Base-by-base conservation (phyloP, 2,113 vertebrate genomes). In the Psephotus haematonotus region DNA sequence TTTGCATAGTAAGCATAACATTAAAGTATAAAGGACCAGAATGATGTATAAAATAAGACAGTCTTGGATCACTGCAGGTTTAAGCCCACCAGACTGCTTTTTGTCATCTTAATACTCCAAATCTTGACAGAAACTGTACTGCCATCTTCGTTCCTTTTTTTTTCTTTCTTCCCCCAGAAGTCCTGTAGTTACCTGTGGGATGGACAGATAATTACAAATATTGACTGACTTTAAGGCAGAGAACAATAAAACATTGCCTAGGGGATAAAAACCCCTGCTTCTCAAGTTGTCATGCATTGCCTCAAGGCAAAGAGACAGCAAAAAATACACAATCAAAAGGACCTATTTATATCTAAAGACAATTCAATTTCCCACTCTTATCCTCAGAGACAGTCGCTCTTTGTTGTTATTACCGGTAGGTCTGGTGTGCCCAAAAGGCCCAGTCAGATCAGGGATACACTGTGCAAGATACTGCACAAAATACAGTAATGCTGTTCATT, bases 291-390 rank as follows among this genome's bases (percentile, higher is more conserved):
- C 93, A 33, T 88, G 95, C 2, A 7, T 89, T 96, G 95, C 95
- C 90, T 70, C 63, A 92, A 96, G 92, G 95, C 72, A 92, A 94
- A 82, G 57, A 90, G 67, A 63, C 81, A 86, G 84, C 67, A 96
- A 92, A 96, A 97, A 96, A 93, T 90, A 92, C 85, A 95, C 93
- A 88, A 96, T 95, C 86, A 92, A 88, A 96, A 87, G 84, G 84
- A 94, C 74, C 89, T 97, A 95, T 97, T 97, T 97, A 95, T 95
- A 97, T 93, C 95, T 64, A 72, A 90, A 95, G 87, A 97, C 89
- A 95, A 92, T 97, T 97, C 97, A 65, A 91, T 97, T 97, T 96
- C 63, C 89, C 55, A 1, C 77, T 97, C 49, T 95, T 85, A 79
- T 93, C 86, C 74, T 57, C 86, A 81, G 92, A 96, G 92, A 87